Percentiles rank a stretch among this genome's conserved stretches.
These are phyloP conservation scores for Drosophila truncata DNA, from an alignment of 1,140 invertebrate species.

Conservation along the genomic window DNA sequence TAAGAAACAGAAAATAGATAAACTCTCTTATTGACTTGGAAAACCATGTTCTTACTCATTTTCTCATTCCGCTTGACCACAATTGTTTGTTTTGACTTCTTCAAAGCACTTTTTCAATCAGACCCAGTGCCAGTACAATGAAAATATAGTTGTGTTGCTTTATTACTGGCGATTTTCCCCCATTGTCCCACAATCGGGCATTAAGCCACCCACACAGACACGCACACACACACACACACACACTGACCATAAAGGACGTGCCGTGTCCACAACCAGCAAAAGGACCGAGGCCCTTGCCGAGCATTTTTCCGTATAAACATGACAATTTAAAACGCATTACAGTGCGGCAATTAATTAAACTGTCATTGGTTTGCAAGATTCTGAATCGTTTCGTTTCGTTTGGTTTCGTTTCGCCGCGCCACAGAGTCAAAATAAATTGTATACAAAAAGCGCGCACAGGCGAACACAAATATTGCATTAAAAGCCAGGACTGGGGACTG, in stretches of 20 bases:
- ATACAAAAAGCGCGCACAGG: constrained; percentile 18
- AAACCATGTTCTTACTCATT: background rate
- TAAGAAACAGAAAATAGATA: background rate
- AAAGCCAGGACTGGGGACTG: constrained; percentile 34
- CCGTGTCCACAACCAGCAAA: constrained; percentile 29
- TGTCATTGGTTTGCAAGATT: constrained; percentile 82
- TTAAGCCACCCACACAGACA: constrained; percentile 22
- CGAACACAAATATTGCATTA: constrained; percentile 66
- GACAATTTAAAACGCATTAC: constrained; percentile 84
- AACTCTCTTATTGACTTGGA: background rate
- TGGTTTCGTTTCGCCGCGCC: constrained; percentile 65
- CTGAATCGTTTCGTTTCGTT: constrained; percentile 69
- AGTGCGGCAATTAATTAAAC: constrained; percentile 83
- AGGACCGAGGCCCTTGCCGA: constrained; percentile 20
- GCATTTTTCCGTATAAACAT: constrained; percentile 74
- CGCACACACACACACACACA: background rate
- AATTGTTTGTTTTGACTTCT: constrained; percentile 5
- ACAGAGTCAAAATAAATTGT: constrained; percentile 70
- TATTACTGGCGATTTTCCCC: constrained; percentile 27
- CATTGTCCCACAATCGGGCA: constrained; percentile 33
- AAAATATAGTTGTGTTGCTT: constrained; percentile 22
- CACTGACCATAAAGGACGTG: constrained; percentile 30
- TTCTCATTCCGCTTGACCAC: background rate
- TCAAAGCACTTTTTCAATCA: background rate
- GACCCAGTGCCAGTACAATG: background rate